phyloP scores from a whole-genome alignment of 1,140 invertebrate species.

The Oreohelix idahoensis region DNA sequence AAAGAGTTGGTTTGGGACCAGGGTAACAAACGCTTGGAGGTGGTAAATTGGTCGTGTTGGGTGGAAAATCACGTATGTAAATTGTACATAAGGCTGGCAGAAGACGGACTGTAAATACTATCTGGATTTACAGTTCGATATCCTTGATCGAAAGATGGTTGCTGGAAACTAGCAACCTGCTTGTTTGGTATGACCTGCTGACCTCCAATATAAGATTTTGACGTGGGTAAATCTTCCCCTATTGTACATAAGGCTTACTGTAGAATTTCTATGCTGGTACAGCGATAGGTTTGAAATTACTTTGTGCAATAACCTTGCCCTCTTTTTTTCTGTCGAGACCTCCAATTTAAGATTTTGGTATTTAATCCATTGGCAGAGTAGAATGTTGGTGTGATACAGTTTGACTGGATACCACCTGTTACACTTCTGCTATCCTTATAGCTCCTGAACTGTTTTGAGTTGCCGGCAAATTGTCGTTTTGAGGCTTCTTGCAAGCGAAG shows the following conservation, averaged over 20 bases:
- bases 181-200: background rate
- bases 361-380: background rate
- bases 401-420: background rate
- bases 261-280: background rate
- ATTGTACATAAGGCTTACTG: too few species aligned
- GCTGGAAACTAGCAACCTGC: background rate
- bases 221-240: background rate
- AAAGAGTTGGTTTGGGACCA: slow-evolving; percentile 24
- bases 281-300: background rate
- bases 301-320: background rate
- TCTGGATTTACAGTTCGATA: background rate
- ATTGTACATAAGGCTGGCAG: background rate
- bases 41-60: background rate
- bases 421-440: background rate
- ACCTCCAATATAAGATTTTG: background rate
- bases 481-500: background rate
- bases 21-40: slow-evolving; percentile 6
- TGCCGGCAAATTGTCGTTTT: background rate
- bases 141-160: slow-evolving; percentile 11
- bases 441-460: slow-evolving; percentile 4
- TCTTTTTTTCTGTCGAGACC: too few species aligned
- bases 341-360: too few species aligned
- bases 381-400: background rate
- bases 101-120: background rate
- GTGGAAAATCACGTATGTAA: background rate